Percentiles rank a stretch among this genome's conserved stretches.
These are phyloP conservation scores for Augiades crinisus DNA, from an alignment of 2,888 invertebrate species.

Conservation along the genomic window DNA sequence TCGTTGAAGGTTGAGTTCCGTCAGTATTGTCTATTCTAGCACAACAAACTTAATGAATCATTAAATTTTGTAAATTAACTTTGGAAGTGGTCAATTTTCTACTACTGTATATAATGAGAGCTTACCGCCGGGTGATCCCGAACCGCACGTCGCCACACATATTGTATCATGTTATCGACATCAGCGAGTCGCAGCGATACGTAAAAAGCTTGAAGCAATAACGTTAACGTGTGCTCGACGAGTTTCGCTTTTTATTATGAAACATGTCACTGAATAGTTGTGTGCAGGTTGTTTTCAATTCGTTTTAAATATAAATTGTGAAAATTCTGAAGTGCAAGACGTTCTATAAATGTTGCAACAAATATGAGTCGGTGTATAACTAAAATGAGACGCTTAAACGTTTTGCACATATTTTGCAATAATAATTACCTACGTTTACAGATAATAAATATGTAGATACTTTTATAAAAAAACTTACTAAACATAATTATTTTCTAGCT, in stretches of 20 bases:
- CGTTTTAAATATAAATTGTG: constrained; percentile 60
- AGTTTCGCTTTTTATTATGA: constrained; percentile 68
- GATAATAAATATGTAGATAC: constrained; percentile 66
- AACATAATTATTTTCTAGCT: too few relatives aligned
- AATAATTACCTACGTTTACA: constrained; percentile 69
- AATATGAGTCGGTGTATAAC: constrained; percentile 73
- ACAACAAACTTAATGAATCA: constrained; percentile 64
- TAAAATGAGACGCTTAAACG: constrained; percentile 74
- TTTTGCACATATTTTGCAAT: constrained; percentile 80
- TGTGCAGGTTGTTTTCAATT: constrained; percentile 73
- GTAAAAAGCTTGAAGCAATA: constrained; percentile 76
- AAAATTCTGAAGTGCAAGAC: constrained; percentile 63
- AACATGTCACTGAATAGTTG: constrained; percentile 71
- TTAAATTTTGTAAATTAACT: constrained; percentile 74
- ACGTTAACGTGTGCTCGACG: constrained; percentile 68
- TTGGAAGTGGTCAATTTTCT: constrained; percentile 79
- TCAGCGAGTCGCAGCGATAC: constrained; percentile 62
- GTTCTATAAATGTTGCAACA: constrained; percentile 66
- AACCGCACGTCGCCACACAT: constrained; percentile 71
- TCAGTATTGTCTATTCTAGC: constrained; percentile 71
- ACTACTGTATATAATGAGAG: constrained; percentile 78
- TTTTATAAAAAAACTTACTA: constrained; percentile 54
- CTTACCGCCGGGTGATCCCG: constrained; percentile 77
- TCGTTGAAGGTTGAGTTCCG: constrained; percentile 45
- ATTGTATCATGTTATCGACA: constrained; percentile 60